Base-by-base conservation (phyloP, 1,140 invertebrate genomes). In the Lerema accius region DNA sequence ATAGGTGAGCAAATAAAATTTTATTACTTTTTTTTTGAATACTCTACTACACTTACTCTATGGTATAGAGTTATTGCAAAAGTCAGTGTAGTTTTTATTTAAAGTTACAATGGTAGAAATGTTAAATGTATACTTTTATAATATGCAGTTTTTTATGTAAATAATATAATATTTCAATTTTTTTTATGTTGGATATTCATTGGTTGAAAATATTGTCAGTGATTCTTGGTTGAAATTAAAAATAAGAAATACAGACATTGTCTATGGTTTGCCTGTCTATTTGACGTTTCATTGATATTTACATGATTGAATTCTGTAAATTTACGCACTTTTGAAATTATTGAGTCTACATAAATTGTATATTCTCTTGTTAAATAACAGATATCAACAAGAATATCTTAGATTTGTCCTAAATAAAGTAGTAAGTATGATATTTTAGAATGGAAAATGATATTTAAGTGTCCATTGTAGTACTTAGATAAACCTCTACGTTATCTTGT, bases 211-310 rank as follows among this genome's bases (percentile, higher is more conserved):
- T n/a, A n/a, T n/a, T n/a, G n/a, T n/a, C n/a, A n/a, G n/a, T n/a
- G n/a, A n/a, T n/a, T n/a, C n/a, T n/a, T n/a, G n/a, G n/a, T n/a
- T n/a, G n/a, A n/a, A n/a, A n/a, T n/a, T n/a, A 23, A 23, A 5
- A 23, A 2, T 7, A 26, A 48, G 10, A 53, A 17, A 37, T 37
- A n/a, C 35, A 26, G 28, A 39, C 9, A 15, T 28, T 43, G 55
- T 62, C 61, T 63, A 63, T 63, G 46, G 43, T 51, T 26, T 46
- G 48, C 7, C 32, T 49, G 32, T 69, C 28, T 48, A 35, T 45
- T 65, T 69, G 67, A 69, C 62, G 49, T 69, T 65, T 63, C 14
- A 45, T 63, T 65, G 67, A 69, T 63, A 65, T 69, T 65, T 69
- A 65, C 63, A 55, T 55, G 51, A 42, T 40, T 39, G 51, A 55